phyloP scores from a whole-genome alignment of 2,888 invertebrate species.

The Tetheella fluctuosa region DNA sequence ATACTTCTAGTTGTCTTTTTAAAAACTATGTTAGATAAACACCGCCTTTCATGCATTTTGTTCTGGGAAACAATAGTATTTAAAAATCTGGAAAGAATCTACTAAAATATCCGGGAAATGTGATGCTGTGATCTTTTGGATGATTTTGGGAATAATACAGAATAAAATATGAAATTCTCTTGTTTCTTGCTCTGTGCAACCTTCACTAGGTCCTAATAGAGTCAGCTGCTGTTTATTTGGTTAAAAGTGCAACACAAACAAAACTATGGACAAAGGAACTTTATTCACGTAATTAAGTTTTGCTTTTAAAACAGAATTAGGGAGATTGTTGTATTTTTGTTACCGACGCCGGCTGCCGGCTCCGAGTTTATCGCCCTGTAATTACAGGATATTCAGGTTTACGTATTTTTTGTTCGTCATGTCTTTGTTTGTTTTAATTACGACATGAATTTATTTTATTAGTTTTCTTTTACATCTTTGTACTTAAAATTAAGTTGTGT shows the following conservation, averaged over 20 bases:
- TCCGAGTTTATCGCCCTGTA: not conserved
- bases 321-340: not conserved
- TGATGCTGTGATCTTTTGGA: too few relatives aligned
- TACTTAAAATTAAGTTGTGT: not conserved
- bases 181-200: too few relatives aligned
- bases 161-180: too few relatives aligned
- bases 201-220: too few relatives aligned
- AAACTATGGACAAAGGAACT: not conserved
- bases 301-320: not conserved
- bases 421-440: not conserved
- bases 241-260: not conserved
- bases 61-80: too few relatives aligned
- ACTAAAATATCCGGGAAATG: too few relatives aligned
- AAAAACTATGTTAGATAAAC: too few relatives aligned
- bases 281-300: slow-evolving; percentile 5
- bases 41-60: too few relatives aligned
- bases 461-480: not conserved
- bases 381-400: slow-evolving; percentile 1
- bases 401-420: not conserved
- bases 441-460: not conserved
- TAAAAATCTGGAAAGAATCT: too few relatives aligned
- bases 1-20: too few relatives aligned
- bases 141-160: too few relatives aligned
- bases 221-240: not conserved
- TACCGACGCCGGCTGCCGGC: not conserved